Evolutionary conservation across 92 coral and sea anemone species (phyloP).

Genomic region (Desmophyllum pertusum): DNA sequence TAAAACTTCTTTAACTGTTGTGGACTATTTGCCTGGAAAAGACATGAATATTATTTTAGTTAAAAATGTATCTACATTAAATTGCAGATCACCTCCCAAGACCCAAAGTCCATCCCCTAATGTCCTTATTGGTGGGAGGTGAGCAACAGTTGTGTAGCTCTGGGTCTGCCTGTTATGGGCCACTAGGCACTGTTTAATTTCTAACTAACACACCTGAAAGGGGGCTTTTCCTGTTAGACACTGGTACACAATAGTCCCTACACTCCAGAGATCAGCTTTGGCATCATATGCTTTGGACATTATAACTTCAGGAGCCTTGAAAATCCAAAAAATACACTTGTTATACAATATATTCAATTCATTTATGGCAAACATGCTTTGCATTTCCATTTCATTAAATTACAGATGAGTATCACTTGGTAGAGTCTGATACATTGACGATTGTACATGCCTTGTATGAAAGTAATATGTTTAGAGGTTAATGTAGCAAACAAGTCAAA

Average conservation of each 20-base stretch:
- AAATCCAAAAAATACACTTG: not conserved
- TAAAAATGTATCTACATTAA: not conserved
- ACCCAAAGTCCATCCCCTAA: too few species aligned
- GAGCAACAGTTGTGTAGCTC: too few species aligned
- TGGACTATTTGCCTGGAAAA: constrained; percentile 87
- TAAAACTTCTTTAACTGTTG: constrained; percentile 94
- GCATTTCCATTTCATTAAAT: too few species aligned
- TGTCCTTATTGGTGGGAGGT: too few species aligned
- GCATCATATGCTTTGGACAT: constrained; percentile 99
- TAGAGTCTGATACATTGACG: too few species aligned
- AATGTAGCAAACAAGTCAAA: too few species aligned
- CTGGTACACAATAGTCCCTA: constrained; percentile 97
- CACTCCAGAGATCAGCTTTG: constrained; percentile 98
- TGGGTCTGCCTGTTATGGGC: too few species aligned
- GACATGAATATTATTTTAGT: not conserved
- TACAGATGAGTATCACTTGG: too few species aligned
- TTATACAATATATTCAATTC: too few species aligned
- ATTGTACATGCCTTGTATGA: too few species aligned
- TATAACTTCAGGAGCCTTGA: constrained; percentile 96
- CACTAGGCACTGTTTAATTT: not conserved
- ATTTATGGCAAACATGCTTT: too few species aligned
- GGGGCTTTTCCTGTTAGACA: constrained; percentile 98
- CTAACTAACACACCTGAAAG: constrained; percentile 72
- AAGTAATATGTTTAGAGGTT: too few species aligned
- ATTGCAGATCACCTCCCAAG: not conserved